Evolutionary conservation across 2,113 vertebrate genomes (phyloP), one percentile per base, ranked within the genome.

Genomic region (Pleuronectes platessa): DNA sequence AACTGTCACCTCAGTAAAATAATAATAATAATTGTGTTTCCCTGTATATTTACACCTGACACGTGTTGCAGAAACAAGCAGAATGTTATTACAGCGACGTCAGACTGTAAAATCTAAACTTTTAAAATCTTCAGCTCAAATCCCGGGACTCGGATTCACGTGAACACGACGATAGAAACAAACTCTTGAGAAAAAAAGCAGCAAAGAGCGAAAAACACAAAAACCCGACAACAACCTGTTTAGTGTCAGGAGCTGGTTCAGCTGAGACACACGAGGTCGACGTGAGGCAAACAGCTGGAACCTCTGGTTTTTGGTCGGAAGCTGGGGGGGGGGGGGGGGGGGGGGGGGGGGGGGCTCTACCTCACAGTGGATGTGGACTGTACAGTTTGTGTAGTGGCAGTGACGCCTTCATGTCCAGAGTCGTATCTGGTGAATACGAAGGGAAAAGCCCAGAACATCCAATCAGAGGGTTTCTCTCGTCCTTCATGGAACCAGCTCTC

Each of bases 361-460:
- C 83, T 89, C 84, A 80, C 86, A 83, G 86, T 88, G 88, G 61
- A 68, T 62, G 17, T 76, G 73, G 68, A 58, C 70, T 59, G 74
- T 51, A 75, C 72, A 65, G 75, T 27, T 40, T 3, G 20, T n/a
- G 0, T 21, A 42, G 47, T 3, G 8, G 56, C 60, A 27, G 35
- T 8, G 61, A 69, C 37, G 17, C 63, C 69, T 76, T 77, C 12
- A 56, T 49, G 47, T 59, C 9, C 49, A 2, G 23, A 35, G 27
- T 5, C 24, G n/a, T 6, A 1, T 35, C 37, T 68, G 59, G 31
- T 35, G 31, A 9, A 27, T 27, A 27, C 5, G 27, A 5, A 5
- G 27, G 27, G 27, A 5, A 5, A 5, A 27, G 27, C 27, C 27
- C 27, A 27, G 6, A 31, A 37, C 2, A 37, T 59, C 54, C 71